Conservation (phyloP, 1,140 invertebrate genomes). For the Pseudomyrmex cubaensis region DNA sequence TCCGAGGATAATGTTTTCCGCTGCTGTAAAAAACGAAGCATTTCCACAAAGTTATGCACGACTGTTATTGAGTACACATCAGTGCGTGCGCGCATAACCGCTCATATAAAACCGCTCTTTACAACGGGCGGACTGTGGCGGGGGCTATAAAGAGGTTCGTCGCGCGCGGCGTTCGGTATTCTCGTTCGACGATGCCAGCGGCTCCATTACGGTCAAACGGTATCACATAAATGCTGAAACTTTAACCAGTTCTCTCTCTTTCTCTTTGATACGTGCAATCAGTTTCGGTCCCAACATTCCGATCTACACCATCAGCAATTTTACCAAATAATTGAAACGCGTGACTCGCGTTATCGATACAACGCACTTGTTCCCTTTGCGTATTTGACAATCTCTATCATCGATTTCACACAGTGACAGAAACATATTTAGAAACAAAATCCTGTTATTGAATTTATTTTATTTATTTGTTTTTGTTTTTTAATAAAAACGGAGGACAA, state of each 20-base stretch:
- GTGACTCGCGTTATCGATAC: conserved; percentile 18
- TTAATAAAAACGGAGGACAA: not conserved
- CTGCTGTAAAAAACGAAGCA: conserved; percentile 28
- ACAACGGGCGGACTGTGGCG: not conserved
- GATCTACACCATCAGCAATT: conserved; percentile 34
- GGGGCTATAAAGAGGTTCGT: conserved; percentile 25
- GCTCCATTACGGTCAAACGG: conserved; percentile 29
- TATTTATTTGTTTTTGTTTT: too few relatives aligned
- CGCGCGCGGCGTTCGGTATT: conserved; percentile 9
- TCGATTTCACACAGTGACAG: not conserved
- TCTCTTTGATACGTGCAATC: conserved; percentile 2
- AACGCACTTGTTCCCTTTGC: not conserved
- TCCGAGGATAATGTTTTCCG: conserved; percentile 40
- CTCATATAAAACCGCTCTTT: conserved; percentile 37
- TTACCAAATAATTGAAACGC: conserved; percentile 35
- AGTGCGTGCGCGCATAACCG: conserved; percentile 37
- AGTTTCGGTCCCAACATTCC: not conserved
- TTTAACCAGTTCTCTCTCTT: conserved; percentile 18
- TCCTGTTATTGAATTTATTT: not conserved
- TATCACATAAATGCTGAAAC: conserved; percentile 33
- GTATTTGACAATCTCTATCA: conserved; percentile 21
- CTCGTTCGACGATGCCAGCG: not conserved
- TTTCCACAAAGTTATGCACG: conserved; percentile 22
- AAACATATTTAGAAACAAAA: conserved; percentile 42
- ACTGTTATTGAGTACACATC: conserved; percentile 22